Evolutionary conservation across 2,797 vertebrate genomes (phyloP), one percentile per base, ranked within the genome.

Genomic region (Artibeus jamaicensis): DNA sequence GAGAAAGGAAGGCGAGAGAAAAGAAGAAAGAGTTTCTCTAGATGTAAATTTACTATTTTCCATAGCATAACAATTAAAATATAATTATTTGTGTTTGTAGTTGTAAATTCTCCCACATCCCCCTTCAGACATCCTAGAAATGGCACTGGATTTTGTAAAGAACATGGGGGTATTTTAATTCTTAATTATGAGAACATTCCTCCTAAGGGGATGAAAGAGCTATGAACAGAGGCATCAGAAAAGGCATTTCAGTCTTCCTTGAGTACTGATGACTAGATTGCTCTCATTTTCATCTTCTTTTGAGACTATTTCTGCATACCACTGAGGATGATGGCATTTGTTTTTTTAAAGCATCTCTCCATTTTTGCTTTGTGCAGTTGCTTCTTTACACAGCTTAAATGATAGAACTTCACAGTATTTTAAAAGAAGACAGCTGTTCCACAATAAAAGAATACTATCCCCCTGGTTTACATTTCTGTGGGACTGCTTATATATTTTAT

Each of bases 151-250:
- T 91, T 95, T 86, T 86, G 44, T 50, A 91, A 93, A 86, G 82
- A 96, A 92, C 42, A 67, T 18, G 9, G 39, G 39, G 42, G 70
- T 89, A 83, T 86, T 96, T 97, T 92, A 70, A 89, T 92, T 86
- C n/a, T 89, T 92, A 44, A 90, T 95, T 87, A 90, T 59, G 83
- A 95, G 86, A 95, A 73, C 15, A 81, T 90, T 94, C 44, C 37
- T 98, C 89, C 37, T 89, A 94, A 71, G 18, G 94, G 39, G 7
- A 96, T 26, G 77, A 0, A 0, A 90, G 62, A 89, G 14, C 9
- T 74, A 62, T 57, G 70, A 42, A 14, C 24, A 21, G 42, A 81
- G 59, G 46, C 78, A 57, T 55, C n/a, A 74, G 26, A 0, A 10
- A n/a, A 46, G 39, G 7, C 2, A 11, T 3, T 90, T 57, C 0